Evolutionary conservation across 2,888 invertebrate genomes (phyloP).

Genomic region (Archaeoteleia sp.): DNA sequence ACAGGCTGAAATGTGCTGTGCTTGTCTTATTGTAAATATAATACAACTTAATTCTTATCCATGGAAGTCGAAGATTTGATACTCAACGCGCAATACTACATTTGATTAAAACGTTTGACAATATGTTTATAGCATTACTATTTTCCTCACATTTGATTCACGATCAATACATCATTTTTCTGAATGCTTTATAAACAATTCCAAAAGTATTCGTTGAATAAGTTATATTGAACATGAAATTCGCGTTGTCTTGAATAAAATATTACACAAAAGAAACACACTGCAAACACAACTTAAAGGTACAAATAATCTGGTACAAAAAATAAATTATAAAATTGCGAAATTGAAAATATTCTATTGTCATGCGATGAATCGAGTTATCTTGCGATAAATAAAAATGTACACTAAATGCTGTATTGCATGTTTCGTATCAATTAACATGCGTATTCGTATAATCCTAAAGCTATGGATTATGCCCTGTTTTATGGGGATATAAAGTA

Average conservation of each 20-base stretch:
- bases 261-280: too few species aligned
- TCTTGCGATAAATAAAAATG: too few species aligned
- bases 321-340: too few species aligned
- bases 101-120: neutral
- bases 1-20: conserved; percentile 70
- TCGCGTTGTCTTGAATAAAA: too few species aligned
- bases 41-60: conserved; percentile 58
- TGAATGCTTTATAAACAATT: too few species aligned
- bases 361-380: too few species aligned
- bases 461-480: conserved; percentile 40
- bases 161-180: too few species aligned
- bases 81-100: conserved; percentile 52
- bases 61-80: conserved; percentile 62
- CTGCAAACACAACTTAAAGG: too few species aligned
- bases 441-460: conserved; percentile 43
- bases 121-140: neutral
- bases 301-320: too few species aligned
- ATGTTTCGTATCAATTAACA: conserved; percentile 36
- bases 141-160: neutral
- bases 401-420: conserved; percentile 34
- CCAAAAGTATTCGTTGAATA: too few species aligned
- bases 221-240: too few species aligned
- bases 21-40: conserved; percentile 59
- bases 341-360: too few species aligned
- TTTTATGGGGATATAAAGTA: conserved; percentile 44